These are phyloP conservation scores for Strigamia crassipes DNA, from an alignment of 2,888 invertebrate genomes.

Conservation along the genomic window DNA sequence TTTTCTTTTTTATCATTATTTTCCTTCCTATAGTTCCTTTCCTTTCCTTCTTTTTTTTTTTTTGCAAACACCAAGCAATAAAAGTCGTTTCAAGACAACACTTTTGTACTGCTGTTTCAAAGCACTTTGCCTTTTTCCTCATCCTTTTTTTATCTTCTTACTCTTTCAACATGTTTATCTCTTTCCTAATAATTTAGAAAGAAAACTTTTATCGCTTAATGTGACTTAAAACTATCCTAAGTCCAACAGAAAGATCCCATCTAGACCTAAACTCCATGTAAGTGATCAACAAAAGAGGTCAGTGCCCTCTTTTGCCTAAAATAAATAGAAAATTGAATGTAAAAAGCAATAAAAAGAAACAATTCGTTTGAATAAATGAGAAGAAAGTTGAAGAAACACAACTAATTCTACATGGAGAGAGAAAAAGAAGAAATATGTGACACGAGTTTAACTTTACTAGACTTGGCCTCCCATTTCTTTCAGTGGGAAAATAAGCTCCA, in stretches of 20 bases:
- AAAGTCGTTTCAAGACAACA: constrained; percentile 5
- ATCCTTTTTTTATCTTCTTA: not conserved
- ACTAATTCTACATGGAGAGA: not conserved
- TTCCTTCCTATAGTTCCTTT: no score
- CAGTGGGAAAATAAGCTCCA: constrained; percentile 17
- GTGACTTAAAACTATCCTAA: constrained; percentile 5
- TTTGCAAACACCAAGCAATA: constrained; percentile 4
- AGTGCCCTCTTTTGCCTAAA: not conserved
- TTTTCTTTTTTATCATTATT: not conserved
- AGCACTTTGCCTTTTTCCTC: not conserved
- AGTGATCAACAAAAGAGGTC: not conserved
- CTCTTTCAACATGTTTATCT: constrained; percentile 7
- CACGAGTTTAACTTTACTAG: constrained; percentile 9
- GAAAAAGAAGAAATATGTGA: not conserved
- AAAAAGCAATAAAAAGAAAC: not conserved
- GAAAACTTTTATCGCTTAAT: constrained; percentile 8
- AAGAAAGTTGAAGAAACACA: not conserved
- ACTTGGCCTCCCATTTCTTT: not conserved
- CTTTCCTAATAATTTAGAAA: not conserved
- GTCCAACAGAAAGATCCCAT: not conserved
- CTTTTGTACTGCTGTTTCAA: constrained; percentile 11
- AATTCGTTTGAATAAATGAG: not conserved
- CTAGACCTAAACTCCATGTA: not conserved
- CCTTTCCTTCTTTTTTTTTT: not conserved
- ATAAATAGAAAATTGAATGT: not conserved